These are phyloP conservation scores for Datnioides undecimradiatus DNA, from an alignment of 2,113 vertebrate genomes.

Conservation along the genomic window DNA sequence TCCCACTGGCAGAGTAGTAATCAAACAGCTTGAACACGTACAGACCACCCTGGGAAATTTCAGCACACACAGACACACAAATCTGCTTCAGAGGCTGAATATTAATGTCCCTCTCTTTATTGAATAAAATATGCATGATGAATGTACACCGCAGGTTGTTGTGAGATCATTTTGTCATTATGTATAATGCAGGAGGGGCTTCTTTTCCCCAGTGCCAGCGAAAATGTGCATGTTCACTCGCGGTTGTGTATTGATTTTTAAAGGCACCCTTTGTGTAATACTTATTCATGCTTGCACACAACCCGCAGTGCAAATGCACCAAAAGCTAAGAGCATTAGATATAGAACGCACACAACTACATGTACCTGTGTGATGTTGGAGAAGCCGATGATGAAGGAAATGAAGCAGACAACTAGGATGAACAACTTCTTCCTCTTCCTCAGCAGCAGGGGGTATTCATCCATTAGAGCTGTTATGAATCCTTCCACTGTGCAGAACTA, in stretches of 20 bases:
- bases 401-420: constrained; percentile 88
- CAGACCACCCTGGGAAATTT: constrained; percentile 87
- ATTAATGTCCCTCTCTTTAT: constrained; percentile 38
- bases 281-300: background rate
- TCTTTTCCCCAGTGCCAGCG: background rate
- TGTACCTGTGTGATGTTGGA: constrained; percentile 92
- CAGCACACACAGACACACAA: constrained; percentile 49
- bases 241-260: background rate
- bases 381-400: constrained; percentile 92
- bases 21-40: constrained; percentile 96
- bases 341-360: no score
- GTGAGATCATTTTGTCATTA: constrained; percentile 34
- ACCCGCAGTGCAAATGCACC: no score
- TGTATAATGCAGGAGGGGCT: constrained; percentile 32
- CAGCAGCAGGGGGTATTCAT: constrained; percentile 89
- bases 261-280: background rate
- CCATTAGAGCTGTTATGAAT: constrained; percentile 92
- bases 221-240: constrained; percentile 5
- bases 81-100: constrained; percentile 44
- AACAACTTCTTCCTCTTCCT: constrained; percentile 92
- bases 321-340: background rate
- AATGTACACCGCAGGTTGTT: constrained; percentile 44
- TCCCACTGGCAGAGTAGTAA: constrained; percentile 95
- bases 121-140: constrained; percentile 49
- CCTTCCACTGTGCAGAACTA: constrained; percentile 95